Percentiles rank a stretch among this genome's conserved stretches.
These are phyloP conservation scores for Caradrina kadenii DNA, from an alignment of 2,888 invertebrate genomes.

Conservation along the genomic window DNA sequence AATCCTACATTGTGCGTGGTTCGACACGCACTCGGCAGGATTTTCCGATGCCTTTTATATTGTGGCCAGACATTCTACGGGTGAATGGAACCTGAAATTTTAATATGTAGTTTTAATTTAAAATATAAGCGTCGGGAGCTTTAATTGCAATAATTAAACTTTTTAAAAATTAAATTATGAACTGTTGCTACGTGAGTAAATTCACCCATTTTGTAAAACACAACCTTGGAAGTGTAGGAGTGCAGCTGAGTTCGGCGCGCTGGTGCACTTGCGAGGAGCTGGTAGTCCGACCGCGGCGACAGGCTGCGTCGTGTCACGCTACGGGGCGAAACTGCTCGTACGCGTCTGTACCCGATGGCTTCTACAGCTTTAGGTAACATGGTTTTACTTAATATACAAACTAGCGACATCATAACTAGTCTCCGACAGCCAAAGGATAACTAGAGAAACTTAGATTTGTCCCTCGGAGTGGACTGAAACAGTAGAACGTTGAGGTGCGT, in stretches of 20 bases:
- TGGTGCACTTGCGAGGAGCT: neutral
- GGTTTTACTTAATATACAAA: conserved; percentile 28
- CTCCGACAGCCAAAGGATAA: conserved; percentile 20
- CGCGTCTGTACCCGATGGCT: conserved; percentile 13
- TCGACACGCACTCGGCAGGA: no score
- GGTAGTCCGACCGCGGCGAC: neutral
- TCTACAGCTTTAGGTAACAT: conserved; percentile 6
- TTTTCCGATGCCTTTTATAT: conserved; percentile 57
- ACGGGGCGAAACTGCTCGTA: neutral
- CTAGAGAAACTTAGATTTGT: conserved; percentile 4
- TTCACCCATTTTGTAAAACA: conserved; percentile 27
- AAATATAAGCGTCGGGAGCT: conserved; percentile 28
- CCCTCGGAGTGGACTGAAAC: neutral
- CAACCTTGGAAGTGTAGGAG: conserved; percentile 17
- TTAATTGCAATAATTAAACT: conserved; percentile 33
- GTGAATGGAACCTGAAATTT: conserved; percentile 26
- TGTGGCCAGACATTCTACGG: conserved; percentile 67
- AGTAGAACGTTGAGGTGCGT: conserved; percentile 4
- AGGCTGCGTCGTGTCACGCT: neutral
- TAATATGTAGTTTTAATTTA: conserved; percentile 18
- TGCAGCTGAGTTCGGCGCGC: neutral
- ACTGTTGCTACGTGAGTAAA: conserved; percentile 15
- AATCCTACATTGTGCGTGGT: no score
- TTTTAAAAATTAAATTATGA: conserved; percentile 38
- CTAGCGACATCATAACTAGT: conserved; percentile 44